Evolutionary conservation across 2,797 vertebrate genomes (phyloP), one percentile per base, ranked within the genome.

Genomic region (Enteromius paludinosus): DNA sequence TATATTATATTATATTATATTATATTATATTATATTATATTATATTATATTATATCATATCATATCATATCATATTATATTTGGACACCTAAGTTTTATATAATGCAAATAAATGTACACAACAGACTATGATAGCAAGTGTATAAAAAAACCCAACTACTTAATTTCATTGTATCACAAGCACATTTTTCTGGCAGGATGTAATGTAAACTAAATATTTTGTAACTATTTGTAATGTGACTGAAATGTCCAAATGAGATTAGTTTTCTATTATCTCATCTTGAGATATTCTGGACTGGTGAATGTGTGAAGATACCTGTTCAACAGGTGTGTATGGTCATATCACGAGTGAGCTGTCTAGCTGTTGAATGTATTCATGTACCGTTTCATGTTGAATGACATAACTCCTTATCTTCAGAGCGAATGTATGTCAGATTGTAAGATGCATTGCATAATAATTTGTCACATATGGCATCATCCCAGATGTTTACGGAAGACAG

Each of bases 401-500:
- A 69, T 4, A 23, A 76, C 17, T 43, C 20, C 73, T 78, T 28
- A 45, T 72, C 59, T 77, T 25, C 33, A 23, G n/a, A 65, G 45
- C 33, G 35, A 73, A 70, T 65, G 56, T 45, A 73, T 68, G 74
- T 78, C 68, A 78, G 49, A 49, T 38, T 61, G 65, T 73, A 30
- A 71, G 17, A 78, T 72, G 79, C 69, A 54, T 73, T 85, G 65
- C 47, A 66, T 82, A 78, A 85, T 45, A 59, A 81, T 35, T 62
- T 73, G 23, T 65, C 74, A 78, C 84, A 59, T 71, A 72, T 81
- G 84, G 79, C 73, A 66, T 17, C 25, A 9, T 56, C 59, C 43
- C 73, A 85, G 66, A 85, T 82, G 79, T 78, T 85, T 78, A 72
- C 33, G 12, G 54, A 72, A 77, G 65, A 84, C 49, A 7, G 11